A percentile compares a stretch with the other conserved stretches of the same genome.
phyloP scores from a whole-genome alignment of 30 jellyfish, hydroid and myxozoan genomes.

The Aurelia sp. region DNA sequence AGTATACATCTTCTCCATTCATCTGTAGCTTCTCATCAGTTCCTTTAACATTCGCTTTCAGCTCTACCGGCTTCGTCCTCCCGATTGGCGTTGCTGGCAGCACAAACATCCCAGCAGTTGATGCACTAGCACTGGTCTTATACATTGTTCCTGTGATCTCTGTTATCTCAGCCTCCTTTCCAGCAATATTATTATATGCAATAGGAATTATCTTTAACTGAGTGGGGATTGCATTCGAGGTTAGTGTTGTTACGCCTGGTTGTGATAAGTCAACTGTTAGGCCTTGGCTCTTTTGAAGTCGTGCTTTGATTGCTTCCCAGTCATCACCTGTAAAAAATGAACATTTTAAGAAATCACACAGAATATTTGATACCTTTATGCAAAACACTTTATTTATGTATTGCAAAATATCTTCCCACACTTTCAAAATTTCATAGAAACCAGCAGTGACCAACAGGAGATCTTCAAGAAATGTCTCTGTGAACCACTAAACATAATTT shows the following conservation, averaged over 20 bases:
- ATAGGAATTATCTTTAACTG: constrained; percentile 46
- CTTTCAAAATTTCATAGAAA: too few species aligned
- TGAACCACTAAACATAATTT: too few species aligned
- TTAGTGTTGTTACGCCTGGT: constrained; percentile 52
- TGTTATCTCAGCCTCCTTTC: constrained; percentile 45
- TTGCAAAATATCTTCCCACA: too few species aligned
- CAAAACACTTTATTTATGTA: too few species aligned
- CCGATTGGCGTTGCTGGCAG: constrained; percentile 75
- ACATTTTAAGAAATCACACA: neutral
- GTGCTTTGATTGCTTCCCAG: constrained; percentile 65
- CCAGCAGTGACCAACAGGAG: too few species aligned
- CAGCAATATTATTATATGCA: constrained; percentile 57
- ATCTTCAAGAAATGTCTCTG: too few species aligned
- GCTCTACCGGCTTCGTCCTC: constrained; percentile 74
- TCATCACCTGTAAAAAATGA: constrained; percentile 33
- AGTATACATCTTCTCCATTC: constrained; percentile 61
- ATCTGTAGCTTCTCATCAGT: constrained; percentile 58
- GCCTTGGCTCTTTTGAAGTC: constrained; percentile 19
- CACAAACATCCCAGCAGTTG: constrained; percentile 41
- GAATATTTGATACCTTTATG: too few species aligned
- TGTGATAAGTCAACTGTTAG: constrained; percentile 39
- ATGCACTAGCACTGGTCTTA: constrained; percentile 27
- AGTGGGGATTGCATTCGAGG: constrained; percentile 24
- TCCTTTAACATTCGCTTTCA: constrained; percentile 67
- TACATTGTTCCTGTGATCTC: constrained; percentile 64